Conservation (phyloP, 2,797 vertebrate genomes). For the Salarias fasciatus region DNA sequence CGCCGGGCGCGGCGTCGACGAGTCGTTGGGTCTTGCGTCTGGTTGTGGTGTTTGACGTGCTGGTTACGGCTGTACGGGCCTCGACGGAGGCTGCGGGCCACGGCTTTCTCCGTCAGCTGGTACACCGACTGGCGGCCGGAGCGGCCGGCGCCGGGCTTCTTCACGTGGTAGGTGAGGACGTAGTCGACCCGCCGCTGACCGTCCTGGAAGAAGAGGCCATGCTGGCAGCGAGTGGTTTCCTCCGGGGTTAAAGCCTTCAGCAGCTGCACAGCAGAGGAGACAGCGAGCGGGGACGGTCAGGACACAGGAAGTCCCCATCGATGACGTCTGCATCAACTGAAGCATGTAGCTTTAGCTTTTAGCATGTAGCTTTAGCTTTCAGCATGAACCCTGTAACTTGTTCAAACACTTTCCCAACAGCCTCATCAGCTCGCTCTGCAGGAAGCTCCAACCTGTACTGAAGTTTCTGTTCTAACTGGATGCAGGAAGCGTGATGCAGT, state of each 20-base stretch:
- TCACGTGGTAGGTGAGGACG: constrained; percentile 91
- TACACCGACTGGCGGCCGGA: constrained; percentile 77
- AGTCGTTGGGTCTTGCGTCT: background rate
- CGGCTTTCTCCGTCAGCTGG: constrained; percentile 79
- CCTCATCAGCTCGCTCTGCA: too few relatives aligned
- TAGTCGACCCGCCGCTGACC: constrained; percentile 94
- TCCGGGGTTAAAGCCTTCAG: constrained; percentile 90
- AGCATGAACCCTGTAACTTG: too few relatives aligned
- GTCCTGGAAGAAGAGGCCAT: constrained; percentile 92
- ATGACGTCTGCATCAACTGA: too few relatives aligned
- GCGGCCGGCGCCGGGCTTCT: constrained; percentile 80
- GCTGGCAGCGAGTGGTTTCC: constrained; percentile 86
- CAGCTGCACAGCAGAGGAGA: constrained; percentile 75
- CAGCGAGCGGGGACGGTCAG: constrained; percentile 1
- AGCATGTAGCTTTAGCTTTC: too few relatives aligned
- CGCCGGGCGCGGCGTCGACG: background rate
- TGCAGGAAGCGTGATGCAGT: too few relatives aligned
- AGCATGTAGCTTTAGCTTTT: too few relatives aligned
- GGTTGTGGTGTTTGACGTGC: constrained; percentile 1
- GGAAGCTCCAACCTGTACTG: too few relatives aligned
- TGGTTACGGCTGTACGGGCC: constrained; percentile 13
- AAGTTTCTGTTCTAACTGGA: too few relatives aligned
- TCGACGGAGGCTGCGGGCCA: constrained; percentile 74
- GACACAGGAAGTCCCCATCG: background rate
- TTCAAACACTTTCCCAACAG: too few relatives aligned